These are phyloP conservation scores for Drosophila mimica DNA, from an alignment of 2,888 invertebrate genomes.

Conservation along the genomic window DNA sequence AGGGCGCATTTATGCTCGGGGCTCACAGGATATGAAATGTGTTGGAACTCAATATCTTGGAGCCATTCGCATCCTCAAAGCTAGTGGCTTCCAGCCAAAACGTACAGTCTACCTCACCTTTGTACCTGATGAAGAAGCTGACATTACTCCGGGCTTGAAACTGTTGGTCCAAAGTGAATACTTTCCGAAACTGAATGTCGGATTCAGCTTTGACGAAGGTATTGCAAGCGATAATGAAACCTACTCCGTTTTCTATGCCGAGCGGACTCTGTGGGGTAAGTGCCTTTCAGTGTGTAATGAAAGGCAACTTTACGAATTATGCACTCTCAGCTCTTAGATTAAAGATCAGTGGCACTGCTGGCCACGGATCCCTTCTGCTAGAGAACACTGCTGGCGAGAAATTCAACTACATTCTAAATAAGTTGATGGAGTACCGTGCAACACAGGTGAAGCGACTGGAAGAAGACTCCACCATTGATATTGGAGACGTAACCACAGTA, in stretches of 20 bases:
- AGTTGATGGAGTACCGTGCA: constrained; percentile 87
- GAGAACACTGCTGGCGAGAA: constrained; percentile 91
- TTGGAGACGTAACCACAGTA: constrained; percentile 90
- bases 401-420: constrained; percentile 87
- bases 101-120: constrained; percentile 90
- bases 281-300: constrained; percentile 37
- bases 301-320: background rate
- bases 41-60: constrained; percentile 91
- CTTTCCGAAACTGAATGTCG: constrained; percentile 90
- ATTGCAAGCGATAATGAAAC: constrained; percentile 89
- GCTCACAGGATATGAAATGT: constrained; percentile 95
- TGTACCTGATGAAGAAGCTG: constrained; percentile 88
- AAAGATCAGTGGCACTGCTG: constrained; percentile 89
- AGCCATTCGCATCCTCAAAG: constrained; percentile 88
- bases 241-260: constrained; percentile 88
- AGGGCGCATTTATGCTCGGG: constrained; percentile 94
- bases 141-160: constrained; percentile 89
- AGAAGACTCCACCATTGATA: constrained; percentile 81
- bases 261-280: constrained; percentile 90
- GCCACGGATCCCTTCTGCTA: constrained; percentile 90
- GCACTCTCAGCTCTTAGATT: constrained; percentile 86
- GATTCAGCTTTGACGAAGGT: constrained; percentile 92
- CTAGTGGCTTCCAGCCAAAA: constrained; percentile 86
- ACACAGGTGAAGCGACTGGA: constrained; percentile 86
- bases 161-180: constrained; percentile 88